These are phyloP conservation scores for Heterohyrax brucei DNA, from an alignment of 2,797 vertebrate genomes.

Conservation along the genomic window DNA sequence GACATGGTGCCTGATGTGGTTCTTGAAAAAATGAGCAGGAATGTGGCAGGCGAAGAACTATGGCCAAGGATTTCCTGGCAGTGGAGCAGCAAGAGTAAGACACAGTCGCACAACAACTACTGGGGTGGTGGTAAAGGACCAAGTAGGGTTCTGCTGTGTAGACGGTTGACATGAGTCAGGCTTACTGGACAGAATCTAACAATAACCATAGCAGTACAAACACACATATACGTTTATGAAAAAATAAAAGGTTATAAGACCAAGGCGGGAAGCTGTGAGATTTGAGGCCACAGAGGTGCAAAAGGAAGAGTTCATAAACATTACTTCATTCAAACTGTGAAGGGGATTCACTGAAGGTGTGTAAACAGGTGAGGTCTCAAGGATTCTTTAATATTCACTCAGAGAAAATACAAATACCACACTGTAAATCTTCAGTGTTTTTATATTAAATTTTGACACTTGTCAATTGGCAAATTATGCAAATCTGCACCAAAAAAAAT, in stretches of 20 bases:
- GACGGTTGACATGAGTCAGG: no score
- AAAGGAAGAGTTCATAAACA: neutral
- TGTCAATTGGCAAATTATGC: no score
- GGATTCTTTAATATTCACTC: neutral
- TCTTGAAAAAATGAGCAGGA: neutral
- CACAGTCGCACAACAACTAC: neutral
- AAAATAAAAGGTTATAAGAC: neutral
- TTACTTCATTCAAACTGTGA: neutral
- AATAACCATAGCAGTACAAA: no score
- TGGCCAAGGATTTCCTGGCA: neutral
- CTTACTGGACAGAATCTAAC: no score
- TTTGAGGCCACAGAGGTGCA: neutral
- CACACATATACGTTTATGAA: neutral
- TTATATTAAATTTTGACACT: neutral
- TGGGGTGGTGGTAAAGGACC: no score
- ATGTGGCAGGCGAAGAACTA: neutral
- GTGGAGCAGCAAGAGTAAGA: neutral
- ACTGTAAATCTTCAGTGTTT: neutral
- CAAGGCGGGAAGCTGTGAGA: neutral
- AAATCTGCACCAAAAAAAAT: no score
- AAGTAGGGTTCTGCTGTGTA: no score
- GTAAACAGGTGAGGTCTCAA: neutral
- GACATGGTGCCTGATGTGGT: neutral
- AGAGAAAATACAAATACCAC: neutral
- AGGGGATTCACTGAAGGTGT: neutral